A percentile compares a stretch with the other conserved stretches of the same genome.
Conservation (phyloP, 2,113 vertebrate species). For the Mohoua ochrocephala region DNA sequence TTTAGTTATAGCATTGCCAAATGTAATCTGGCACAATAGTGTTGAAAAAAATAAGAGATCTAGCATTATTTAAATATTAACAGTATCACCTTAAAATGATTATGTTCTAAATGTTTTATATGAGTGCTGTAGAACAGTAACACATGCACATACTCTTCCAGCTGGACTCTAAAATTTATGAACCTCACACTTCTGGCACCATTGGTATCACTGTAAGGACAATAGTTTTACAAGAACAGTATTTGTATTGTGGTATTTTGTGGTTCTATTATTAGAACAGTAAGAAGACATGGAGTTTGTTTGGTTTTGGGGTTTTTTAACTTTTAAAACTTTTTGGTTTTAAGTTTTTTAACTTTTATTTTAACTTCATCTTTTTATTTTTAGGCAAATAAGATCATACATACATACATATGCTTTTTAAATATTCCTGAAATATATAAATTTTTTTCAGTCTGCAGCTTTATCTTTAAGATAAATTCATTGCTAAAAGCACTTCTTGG, state of each 20-base stretch:
- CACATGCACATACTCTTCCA: neutral
- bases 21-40: neutral
- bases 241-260: neutral
- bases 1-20: neutral
- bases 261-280: neutral
- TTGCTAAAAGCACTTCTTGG: neutral
- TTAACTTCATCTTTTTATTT: neutral
- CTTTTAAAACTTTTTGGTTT: too few species aligned
- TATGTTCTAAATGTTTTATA: neutral
- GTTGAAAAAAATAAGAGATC: neutral
- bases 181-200: neutral
- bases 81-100: neutral
- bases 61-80: neutral
- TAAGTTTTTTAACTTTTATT: too few species aligned
- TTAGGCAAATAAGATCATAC: neutral
- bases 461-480: neutral
- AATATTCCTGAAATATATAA: neutral
- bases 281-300: neutral
- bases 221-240: neutral
- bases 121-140: neutral
- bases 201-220: neutral
- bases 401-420: neutral
- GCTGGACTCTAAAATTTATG: conserved; percentile 6
- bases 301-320: too few species aligned
- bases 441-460: neutral